Evolutionary conservation across 2,113 vertebrate species (phyloP).

Genomic region (Morphnarchus princeps): DNA sequence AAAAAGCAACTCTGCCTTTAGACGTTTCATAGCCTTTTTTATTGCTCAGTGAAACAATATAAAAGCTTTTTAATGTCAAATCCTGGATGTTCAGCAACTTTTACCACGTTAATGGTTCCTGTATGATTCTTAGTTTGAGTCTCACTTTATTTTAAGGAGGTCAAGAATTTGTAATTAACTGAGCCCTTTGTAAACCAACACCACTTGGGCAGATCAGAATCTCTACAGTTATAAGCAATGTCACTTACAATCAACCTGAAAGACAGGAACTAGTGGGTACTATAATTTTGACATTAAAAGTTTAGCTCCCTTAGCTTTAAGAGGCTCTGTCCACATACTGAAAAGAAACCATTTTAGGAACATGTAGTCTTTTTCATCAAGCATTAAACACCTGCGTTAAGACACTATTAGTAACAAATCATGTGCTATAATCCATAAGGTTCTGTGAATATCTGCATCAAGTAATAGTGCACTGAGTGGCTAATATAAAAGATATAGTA

Average conservation of each 20-base stretch:
- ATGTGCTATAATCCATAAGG: conserved; percentile 34
- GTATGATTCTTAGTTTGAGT: conserved; percentile 34
- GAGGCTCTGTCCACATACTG: not conserved
- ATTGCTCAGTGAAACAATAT: conserved; percentile 41
- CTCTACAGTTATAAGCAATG: conserved; percentile 35
- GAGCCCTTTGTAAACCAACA: conserved; percentile 53
- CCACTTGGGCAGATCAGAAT: conserved; percentile 40
- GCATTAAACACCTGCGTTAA: not conserved
- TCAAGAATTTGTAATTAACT: conserved; percentile 57
- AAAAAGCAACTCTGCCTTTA: conserved; percentile 33
- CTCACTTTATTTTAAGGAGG: conserved; percentile 43
- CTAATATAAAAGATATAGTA: conserved; percentile 45
- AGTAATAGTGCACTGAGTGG: conserved; percentile 23
- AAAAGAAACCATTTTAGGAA: conserved; percentile 13
- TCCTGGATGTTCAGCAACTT: conserved; percentile 37
- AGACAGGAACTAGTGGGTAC: not conserved
- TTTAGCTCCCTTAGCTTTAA: conserved; percentile 10
- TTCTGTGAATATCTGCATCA: conserved; percentile 12
- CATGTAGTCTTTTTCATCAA: not conserved
- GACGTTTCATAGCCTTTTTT: conserved; percentile 34
- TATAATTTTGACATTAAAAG: not conserved
- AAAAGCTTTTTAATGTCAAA: conserved; percentile 45
- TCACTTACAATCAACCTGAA: conserved; percentile 36
- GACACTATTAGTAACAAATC: not conserved
- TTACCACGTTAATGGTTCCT: conserved; percentile 15